These are phyloP conservation scores for Xiphophorus birchmanni DNA, from an alignment of 2,797 vertebrate genomes.

Conservation along the genomic window DNA sequence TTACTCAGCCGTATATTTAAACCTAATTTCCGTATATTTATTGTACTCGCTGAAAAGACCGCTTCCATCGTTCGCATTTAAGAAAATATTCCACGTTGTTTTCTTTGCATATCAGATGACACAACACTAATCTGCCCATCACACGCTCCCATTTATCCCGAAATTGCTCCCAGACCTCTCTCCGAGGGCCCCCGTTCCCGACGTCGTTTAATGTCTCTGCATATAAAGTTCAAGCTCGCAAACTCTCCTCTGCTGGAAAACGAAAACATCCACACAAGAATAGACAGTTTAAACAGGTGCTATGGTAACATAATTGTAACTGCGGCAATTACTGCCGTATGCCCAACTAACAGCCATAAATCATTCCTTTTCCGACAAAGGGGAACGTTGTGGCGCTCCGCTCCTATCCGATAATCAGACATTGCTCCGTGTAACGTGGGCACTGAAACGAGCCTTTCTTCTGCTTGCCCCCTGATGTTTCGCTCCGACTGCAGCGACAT, in stretches of 20 bases:
- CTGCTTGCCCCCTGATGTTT: conserved; percentile 61
- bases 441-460: conserved; percentile 77
- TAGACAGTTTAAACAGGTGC: conserved; percentile 79
- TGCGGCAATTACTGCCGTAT: conserved; percentile 77
- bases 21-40: conserved; percentile 20
- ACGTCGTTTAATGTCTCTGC: conserved; percentile 64
- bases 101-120: conserved; percentile 38
- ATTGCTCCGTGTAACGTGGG: conserved; percentile 65
- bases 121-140: conserved; percentile 57
- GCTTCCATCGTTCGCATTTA: background rate
- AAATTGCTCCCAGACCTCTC: conserved; percentile 64
- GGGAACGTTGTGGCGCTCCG: conserved; percentile 69
- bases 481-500: conserved; percentile 62
- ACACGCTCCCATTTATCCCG: conserved; percentile 24
- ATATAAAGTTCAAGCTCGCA: conserved; percentile 64
- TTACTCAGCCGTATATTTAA: conserved; percentile 1
- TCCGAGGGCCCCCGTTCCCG: conserved; percentile 36
- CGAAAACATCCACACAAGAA: conserved; percentile 76
- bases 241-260: conserved; percentile 63
- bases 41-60: conserved; percentile 16
- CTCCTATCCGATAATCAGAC: conserved; percentile 80
- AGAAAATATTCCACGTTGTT: conserved; percentile 23
- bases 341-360: conserved; percentile 76
- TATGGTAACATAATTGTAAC: conserved; percentile 77
- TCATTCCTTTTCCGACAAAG: conserved; percentile 73